Base-by-base conservation (phyloP, 2,888 invertebrate genomes). In the Rotaria socialis region DNA sequence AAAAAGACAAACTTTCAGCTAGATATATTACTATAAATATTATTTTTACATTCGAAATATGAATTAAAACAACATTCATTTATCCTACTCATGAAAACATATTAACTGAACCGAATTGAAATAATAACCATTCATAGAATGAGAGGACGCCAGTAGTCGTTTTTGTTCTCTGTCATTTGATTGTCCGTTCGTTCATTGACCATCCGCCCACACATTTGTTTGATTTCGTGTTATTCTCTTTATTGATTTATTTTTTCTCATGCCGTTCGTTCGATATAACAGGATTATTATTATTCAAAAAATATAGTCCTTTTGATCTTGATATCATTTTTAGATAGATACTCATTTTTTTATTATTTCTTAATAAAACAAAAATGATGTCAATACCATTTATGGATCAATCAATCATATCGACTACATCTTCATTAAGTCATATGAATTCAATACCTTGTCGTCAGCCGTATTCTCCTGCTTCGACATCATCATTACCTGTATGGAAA, bases 401-500 rank as follows among this genome's bases (percentile, higher is more conserved):
- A 47, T 80, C 75, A 7, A 19, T 47, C 22, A 75, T 22, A 22
- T 75, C 74, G 6, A 75, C 41, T 4, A 27, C 75, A 11, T 80
- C 75, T 2, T 47, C 75, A 8, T 41, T 24, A 8, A 43, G 7
- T 22, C 41, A n/a, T 80, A 24, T 80, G 8, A n/a, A 80, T 47
- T 22, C 75, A 41, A 22, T 14, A 80, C 6, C 75, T 80, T 22
- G 16, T 47, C 75, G 75, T 41, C 47, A 43, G 16, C 2, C 22
- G 2, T 43, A 41, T 47, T 47, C 41, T 22, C 75, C 75, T 14
- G 43, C 14, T 5, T 67, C 67, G 19, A 67, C 67, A 67, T 35
- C 67, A 67, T 74, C 52, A 14, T 52, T 86, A 43, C 85, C 86
- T n/a, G 85, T 86, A 16, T 86, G 86, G 86, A 86, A 86, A 86